phyloP scores from a whole-genome alignment of 1,140 invertebrate species.

The Camponotus vicinus region DNA sequence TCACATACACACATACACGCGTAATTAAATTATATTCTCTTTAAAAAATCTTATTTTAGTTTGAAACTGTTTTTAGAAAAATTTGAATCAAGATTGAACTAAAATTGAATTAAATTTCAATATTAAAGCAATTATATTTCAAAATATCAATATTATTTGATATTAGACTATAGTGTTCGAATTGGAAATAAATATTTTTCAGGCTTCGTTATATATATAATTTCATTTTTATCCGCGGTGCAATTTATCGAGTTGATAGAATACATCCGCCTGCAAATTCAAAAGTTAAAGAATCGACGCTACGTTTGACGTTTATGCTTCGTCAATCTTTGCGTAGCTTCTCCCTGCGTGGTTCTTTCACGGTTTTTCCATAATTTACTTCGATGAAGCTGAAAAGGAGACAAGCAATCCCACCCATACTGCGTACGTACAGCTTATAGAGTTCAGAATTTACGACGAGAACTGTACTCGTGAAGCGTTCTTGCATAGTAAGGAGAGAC shows the following conservation, averaged over 20 bases:
- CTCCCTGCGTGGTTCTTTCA: slow-evolving; percentile 37
- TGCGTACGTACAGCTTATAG: slow-evolving; percentile 60
- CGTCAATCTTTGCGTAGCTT: slow-evolving; percentile 37
- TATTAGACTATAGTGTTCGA: not conserved
- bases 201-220: too few relatives aligned
- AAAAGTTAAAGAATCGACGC: slow-evolving; percentile 13
- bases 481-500: slow-evolving; percentile 38
- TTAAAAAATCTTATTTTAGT: not conserved
- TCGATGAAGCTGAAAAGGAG: slow-evolving; percentile 9
- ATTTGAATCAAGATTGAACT: not conserved
- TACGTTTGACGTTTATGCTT: slow-evolving; percentile 27
- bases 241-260: slow-evolving; percentile 43
- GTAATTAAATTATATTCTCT: not conserved
- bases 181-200: not conserved
- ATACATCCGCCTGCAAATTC: slow-evolving; percentile 10
- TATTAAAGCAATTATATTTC: not conserved
- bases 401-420: slow-evolving; percentile 55
- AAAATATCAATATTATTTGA: not conserved
- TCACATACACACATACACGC: too few relatives aligned
- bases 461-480: slow-evolving; percentile 49
- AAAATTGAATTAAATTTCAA: too few relatives aligned
- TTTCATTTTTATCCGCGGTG: not conserved
- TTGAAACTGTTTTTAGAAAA: not conserved
- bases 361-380: slow-evolving; percentile 67
- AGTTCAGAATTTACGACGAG: slow-evolving; percentile 63